Base-by-base conservation (phyloP, 2,888 invertebrate species). In the Drosophila sordidula region DNA sequence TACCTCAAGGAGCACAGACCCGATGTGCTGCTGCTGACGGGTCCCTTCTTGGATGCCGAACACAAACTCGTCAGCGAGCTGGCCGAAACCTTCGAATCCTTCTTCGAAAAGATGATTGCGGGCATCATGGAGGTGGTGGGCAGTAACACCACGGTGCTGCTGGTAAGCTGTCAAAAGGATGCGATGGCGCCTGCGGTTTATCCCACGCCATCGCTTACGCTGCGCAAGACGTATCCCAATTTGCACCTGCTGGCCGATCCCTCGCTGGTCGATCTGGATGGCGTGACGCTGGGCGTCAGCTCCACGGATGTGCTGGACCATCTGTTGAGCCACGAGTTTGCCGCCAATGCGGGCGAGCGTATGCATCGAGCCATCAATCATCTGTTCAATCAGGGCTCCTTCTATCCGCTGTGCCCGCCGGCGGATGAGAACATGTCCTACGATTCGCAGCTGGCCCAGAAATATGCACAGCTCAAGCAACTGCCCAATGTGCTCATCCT, bases 261-360 rank as follows among this genome's bases (percentile, higher is more conserved):
- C 0, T 95, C 96, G 80, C 93, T 96, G 16, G 89, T 98, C 4
- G 94, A 95, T 87, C 93, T 98, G 52, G 95, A 95, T 80, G 97
- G 97, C 3, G 90, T 98, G 0, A 92, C 95, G 4, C 92, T 98
- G 61, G 97, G 96, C 0, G 92, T 96, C 26, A 98, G 97, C 3
- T 95, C 97, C 26, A 95, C 95, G 0, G 98, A 98, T 91, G 93
- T 96, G 42, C 92, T 98, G 8, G 95, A 97, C 93, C 97, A 98
- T 90, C 92, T 98, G 32, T 95, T 96, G 46, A 95, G 95, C 85
- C 95, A 96, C 88, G 98, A 98, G 92, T 94, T 97, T 78, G 94
- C 95, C 1, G 91, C 93, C 14, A 93, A 93, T 75, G 91, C 93
- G 16, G 91, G 92, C 26, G 97, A 98, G 90, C 95, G 97, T 82